These are phyloP conservation scores for Pocillopora damicornis DNA, from an alignment of 64 coral and sea anemone genomes.

Conservation along the genomic window DNA sequence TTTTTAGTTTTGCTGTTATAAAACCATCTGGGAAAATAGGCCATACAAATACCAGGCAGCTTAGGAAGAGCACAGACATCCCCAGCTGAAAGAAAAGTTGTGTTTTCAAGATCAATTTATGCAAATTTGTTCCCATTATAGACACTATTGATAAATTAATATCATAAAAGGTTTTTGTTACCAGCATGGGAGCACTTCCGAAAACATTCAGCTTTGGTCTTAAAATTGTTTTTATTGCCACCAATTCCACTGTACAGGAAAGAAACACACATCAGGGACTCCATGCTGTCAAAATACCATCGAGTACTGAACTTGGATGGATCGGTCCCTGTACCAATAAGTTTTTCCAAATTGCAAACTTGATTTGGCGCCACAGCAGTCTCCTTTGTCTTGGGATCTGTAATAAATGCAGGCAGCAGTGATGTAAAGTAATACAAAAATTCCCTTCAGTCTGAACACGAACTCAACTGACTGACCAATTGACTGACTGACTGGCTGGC, in stretches of 20 bases:
- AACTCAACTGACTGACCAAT: too few relatives aligned
- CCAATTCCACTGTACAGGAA: constrained; percentile 69
- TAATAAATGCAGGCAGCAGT: not conserved
- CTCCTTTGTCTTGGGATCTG: constrained; percentile 38
- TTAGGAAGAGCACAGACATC: constrained; percentile 55
- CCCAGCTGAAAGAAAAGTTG: constrained; percentile 23
- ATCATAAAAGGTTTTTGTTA: not conserved
- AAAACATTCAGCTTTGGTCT: constrained; percentile 45
- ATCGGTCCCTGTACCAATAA: constrained; percentile 44
- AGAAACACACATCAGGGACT: constrained; percentile 40
- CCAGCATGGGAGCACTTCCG: constrained; percentile 74
- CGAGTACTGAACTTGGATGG: constrained; percentile 11
- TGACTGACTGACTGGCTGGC: too few relatives aligned
- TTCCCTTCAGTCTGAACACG: too few relatives aligned
- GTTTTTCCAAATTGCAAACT: constrained; percentile 50
- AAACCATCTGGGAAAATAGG: constrained; percentile 27
- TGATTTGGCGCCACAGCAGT: constrained; percentile 37
- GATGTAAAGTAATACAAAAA: too few relatives aligned
- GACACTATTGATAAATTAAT: not conserved
- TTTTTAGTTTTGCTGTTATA: constrained; percentile 5
- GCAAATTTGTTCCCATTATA: too few relatives aligned
- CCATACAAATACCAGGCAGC: constrained; percentile 36
- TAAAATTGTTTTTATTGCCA: constrained; percentile 87
- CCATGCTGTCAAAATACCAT: constrained; percentile 61
- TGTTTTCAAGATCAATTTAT: too few relatives aligned